These are phyloP conservation scores for Artibeus lituratus DNA, from an alignment of 2,797 vertebrate species.

Conservation along the genomic window DNA sequence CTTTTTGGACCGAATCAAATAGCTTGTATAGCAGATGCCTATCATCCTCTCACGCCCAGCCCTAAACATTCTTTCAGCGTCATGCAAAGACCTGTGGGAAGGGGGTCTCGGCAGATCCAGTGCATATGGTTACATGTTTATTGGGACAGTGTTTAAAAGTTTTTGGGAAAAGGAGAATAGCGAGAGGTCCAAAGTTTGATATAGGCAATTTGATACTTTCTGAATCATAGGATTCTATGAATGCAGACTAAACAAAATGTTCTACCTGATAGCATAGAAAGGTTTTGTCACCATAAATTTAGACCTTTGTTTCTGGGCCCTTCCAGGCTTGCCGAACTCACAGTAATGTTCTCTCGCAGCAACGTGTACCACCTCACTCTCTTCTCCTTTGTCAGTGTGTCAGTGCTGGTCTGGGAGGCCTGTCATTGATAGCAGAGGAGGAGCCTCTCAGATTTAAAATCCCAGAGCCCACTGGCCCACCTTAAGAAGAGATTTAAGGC, in stretches of 20 bases:
- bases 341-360: neutral
- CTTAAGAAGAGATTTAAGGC: neutral
- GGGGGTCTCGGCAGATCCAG: neutral
- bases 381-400: neutral
- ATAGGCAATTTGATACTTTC: neutral
- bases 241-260: neutral
- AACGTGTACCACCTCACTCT: neutral
- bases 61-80: neutral
- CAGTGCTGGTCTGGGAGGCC: neutral
- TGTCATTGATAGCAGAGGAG: neutral
- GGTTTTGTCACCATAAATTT: neutral
- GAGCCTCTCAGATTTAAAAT: neutral
- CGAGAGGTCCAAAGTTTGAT: neutral
- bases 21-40: neutral
- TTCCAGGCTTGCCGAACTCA: neutral
- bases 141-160: neutral
- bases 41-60: neutral
- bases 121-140: neutral
- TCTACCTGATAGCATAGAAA: neutral
- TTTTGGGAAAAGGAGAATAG: neutral
- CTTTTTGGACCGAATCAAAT: neutral
- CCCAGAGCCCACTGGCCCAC: neutral
- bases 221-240: neutral
- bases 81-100: neutral
- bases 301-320: neutral